phyloP scores from a whole-genome alignment of 2,797 vertebrate genomes.

The Lycodopsis pacificus region DNA sequence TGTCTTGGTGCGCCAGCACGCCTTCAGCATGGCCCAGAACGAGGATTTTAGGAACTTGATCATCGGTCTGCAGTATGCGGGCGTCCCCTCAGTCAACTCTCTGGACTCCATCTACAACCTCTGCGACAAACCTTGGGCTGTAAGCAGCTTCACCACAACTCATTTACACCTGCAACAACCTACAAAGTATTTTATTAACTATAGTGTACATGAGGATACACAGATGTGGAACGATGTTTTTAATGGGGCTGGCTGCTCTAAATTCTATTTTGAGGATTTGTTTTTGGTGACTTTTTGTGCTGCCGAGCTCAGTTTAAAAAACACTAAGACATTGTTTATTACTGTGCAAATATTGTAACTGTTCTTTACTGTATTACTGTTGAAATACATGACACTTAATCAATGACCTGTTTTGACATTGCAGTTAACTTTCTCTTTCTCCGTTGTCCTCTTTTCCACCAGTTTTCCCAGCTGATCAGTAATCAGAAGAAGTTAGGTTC shows the following conservation, averaged over 20 bases:
- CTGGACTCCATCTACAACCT: constrained; percentile 98
- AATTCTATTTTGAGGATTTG: not conserved
- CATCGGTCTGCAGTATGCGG: constrained; percentile 96
- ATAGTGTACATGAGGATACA: not conserved
- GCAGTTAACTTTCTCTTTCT: not conserved
- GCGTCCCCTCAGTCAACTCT: constrained; percentile 94
- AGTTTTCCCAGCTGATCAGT: constrained; percentile 97
- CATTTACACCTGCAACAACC: not conserved
- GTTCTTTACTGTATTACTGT: not conserved
- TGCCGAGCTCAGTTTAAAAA: not conserved
- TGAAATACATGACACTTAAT: not conserved
- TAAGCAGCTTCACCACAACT: constrained; percentile 79
- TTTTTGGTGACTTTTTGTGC: not conserved
- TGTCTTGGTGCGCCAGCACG: constrained; percentile 95
- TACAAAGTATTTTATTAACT: constrained; percentile 10
- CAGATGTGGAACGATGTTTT: not conserved
- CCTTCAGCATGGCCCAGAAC: constrained; percentile 97
- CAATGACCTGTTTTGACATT: not conserved
- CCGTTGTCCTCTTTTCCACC: constrained; percentile 42
- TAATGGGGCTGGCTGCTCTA: not conserved
- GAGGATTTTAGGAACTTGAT: constrained; percentile 97
- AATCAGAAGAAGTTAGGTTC: constrained; percentile 91
- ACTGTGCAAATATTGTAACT: not conserved
- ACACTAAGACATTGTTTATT: not conserved
- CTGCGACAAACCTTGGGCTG: constrained; percentile 98